Percentiles rank a stretch among this genome's conserved stretches.
Conservation (phyloP, 2,797 vertebrate species). For the Chiloscyllium punctatum region DNA sequence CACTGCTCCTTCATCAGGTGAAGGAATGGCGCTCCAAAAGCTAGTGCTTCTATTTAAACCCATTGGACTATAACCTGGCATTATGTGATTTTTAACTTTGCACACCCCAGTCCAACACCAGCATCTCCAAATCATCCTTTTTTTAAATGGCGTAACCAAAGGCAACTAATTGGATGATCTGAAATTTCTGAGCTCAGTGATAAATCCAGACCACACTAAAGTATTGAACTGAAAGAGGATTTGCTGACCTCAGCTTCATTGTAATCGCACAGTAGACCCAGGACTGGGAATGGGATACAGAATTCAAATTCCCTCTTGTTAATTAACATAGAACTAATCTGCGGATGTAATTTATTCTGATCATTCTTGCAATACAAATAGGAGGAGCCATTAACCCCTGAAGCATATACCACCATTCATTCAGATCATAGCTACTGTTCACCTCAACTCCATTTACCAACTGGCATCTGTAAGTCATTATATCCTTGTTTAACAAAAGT, state of each 20-base stretch:
- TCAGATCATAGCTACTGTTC: neutral
- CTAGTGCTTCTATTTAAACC: too few relatives aligned
- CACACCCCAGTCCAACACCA: too few relatives aligned
- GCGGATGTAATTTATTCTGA: neutral
- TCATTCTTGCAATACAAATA: neutral
- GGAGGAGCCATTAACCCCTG: neutral
- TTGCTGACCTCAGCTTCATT: neutral
- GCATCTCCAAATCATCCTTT: too few relatives aligned
- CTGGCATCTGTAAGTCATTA: neutral
- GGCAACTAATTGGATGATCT: neutral
- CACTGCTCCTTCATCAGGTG: too few relatives aligned
- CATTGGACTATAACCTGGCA: too few relatives aligned
- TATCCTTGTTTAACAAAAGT: neutral
- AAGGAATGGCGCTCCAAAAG: too few relatives aligned
- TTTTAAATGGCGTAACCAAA: neutral
- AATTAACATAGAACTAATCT: neutral
- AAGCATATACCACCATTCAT: neutral
- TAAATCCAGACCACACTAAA: neutral
- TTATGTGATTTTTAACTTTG: too few relatives aligned
- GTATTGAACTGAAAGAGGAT: neutral
- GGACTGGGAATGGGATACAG: neutral
- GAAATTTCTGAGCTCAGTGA: neutral
- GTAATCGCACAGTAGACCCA: neutral
- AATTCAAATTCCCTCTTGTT: neutral
- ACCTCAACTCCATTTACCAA: neutral